Evolutionary conservation across 1,140 invertebrate genomes (phyloP).

Genomic region (Andrena cerasifolii): DNA sequence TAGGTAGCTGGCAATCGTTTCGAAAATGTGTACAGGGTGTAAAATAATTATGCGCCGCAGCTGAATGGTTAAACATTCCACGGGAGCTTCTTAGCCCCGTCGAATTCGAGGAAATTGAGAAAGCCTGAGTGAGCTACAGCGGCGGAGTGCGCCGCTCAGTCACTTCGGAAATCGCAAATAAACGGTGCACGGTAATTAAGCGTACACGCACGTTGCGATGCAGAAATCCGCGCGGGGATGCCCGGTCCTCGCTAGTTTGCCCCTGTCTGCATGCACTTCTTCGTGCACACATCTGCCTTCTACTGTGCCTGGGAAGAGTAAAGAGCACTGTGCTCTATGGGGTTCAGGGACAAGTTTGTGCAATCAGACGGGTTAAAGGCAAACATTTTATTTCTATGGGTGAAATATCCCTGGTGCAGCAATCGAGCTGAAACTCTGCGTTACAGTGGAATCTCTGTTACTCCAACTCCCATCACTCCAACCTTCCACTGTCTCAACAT

Average conservation of each 20-base stretch:
- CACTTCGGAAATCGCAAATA: slow-evolving; percentile 21
- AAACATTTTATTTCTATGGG: slow-evolving; percentile 44
- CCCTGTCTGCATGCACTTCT: slow-evolving; percentile 13
- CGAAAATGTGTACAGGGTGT: no score
- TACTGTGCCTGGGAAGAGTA: slow-evolving; percentile 44
- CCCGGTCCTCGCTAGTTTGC: not conserved
- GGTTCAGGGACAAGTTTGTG: slow-evolving; percentile 48
- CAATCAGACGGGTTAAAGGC: slow-evolving; percentile 37
- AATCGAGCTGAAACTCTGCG: slow-evolving; percentile 5
- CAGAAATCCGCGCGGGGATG: slow-evolving; percentile 20
- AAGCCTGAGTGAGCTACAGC: not conserved
- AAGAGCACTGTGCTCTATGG: slow-evolving; percentile 36
- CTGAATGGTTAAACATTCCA: no score
- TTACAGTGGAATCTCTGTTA: no score
- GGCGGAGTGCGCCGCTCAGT: not conserved
- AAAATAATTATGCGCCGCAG: no score
- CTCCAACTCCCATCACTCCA: no score
- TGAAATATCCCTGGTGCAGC: slow-evolving; percentile 41
- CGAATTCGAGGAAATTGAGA: not conserved
- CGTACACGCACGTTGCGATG: not conserved
- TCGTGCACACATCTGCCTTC: slow-evolving; percentile 38
- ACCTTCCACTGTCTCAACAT: no score
- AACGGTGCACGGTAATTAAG: slow-evolving; percentile 22
- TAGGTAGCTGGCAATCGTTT: no score
- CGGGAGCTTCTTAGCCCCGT: no score